Evolutionary conservation across 2,888 invertebrate species (phyloP), one percentile per base, ranked within the genome.

Genomic region (Megastigmus dorsalis): DNA sequence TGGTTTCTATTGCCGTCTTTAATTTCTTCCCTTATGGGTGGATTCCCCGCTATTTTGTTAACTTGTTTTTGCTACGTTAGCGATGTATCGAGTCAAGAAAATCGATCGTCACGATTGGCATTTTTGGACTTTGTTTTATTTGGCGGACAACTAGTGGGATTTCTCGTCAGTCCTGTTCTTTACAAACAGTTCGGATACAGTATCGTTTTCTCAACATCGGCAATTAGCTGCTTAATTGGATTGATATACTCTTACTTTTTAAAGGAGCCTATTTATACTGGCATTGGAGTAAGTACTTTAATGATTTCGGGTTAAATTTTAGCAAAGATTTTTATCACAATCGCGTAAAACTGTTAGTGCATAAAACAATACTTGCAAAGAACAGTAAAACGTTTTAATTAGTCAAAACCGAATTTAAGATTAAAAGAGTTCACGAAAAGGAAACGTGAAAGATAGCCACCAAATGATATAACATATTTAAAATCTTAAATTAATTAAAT

Each of bases 31-130:
- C 1, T 78, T 0, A 30, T 78, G 57, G 78, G 78, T 10, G 78
- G 78, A 13, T 78, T 74, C 43, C 76, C 69, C 2, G 36, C 76
- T 4, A 66, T 78, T 1, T 15, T 74, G 26, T 54, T 74, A 55
- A 72, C 69, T 0, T 62, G 70, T 13, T 74, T 74, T 18, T 76
- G 68, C 30, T 78, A 74, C 52, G 26, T 69, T 5, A 45, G 74
- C 20, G 78, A 78, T 23, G 43, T 74, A 2, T 66, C 76, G 15
- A 30, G 38, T 6, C 38, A 15, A 1, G 2, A 71, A 13, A 74
- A 50, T 15, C 65, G 78, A 36, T 18, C 69, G 41, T 74, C 55
- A 69, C 78, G 73, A 2, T 20, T 78, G 15, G 78, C 52, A 1
- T 66, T 68, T 23, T 41, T 77, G 2, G 77, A 77, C 20, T 59